A percentile compares a stretch with the other conserved stretches of the same genome.
Conservation (phyloP, 2,888 invertebrate genomes). For the Steinernema carpocapsae region DNA sequence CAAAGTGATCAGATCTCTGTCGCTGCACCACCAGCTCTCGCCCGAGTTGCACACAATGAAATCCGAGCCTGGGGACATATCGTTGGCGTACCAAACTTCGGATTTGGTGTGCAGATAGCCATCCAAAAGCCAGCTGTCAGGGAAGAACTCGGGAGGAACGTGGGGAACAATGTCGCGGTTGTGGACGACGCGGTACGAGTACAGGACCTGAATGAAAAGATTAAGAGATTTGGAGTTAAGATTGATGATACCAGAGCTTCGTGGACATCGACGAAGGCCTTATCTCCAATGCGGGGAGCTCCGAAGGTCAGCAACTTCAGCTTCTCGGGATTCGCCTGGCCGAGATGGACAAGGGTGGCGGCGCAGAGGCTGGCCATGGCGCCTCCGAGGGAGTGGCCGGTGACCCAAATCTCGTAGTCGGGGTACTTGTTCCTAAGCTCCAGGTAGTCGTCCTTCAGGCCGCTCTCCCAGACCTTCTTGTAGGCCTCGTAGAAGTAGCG, state of each 20-base stretch:
- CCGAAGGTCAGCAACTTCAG: slow-evolving; percentile 58
- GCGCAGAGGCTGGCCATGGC: slow-evolving; percentile 57
- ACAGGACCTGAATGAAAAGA: slow-evolving; percentile 38
- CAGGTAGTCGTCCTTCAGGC: slow-evolving; percentile 54
- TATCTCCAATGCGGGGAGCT: slow-evolving; percentile 57
- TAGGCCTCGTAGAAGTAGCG: slow-evolving; percentile 54
- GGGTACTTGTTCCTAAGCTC: slow-evolving; percentile 48
- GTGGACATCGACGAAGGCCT: slow-evolving; percentile 51
- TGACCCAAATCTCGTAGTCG: slow-evolving; percentile 53
- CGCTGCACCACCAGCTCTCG: slow-evolving; percentile 43
- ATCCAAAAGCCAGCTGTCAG: slow-evolving; percentile 37
- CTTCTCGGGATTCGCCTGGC: slow-evolving; percentile 43
- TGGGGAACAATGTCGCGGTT: slow-evolving; percentile 56
- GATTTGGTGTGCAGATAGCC: slow-evolving; percentile 51
- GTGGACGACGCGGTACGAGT: slow-evolving; percentile 55
- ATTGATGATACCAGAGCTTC: slow-evolving; percentile 45
- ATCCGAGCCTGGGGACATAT: background rate
- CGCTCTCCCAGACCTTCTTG: slow-evolving; percentile 51
- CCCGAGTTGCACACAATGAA: background rate
- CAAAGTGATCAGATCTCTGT: slow-evolving; percentile 48
- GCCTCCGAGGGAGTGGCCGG: slow-evolving; percentile 59
- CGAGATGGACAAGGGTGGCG: slow-evolving; percentile 48
- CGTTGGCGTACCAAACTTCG: slow-evolving; percentile 43
- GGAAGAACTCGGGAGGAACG: slow-evolving; percentile 51
- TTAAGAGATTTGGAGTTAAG: background rate